phyloP scores from a whole-genome alignment of 2,888 invertebrate genomes.

The Schizaphis graminum region DNA sequence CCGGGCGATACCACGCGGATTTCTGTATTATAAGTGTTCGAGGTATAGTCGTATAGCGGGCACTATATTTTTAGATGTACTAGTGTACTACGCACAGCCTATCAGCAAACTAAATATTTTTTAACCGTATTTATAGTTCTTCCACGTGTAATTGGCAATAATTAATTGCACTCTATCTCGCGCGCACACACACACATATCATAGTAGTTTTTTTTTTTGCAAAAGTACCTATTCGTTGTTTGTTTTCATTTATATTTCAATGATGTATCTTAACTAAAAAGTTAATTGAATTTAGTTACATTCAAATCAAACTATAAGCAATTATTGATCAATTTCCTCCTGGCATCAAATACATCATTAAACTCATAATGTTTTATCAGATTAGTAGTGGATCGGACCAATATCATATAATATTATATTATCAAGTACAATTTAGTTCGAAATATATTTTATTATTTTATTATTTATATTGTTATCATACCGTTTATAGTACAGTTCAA shows the following conservation, averaged over 20 bases:
- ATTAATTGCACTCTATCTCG: background rate
- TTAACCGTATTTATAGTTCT: background rate
- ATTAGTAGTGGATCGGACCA: background rate
- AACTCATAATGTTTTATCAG: background rate
- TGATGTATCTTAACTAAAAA: background rate
- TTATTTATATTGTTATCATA: background rate
- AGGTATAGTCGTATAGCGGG: no score
- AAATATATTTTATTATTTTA: background rate
- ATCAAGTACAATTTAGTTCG: background rate
- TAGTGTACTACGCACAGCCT: background rate
- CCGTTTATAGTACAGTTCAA: background rate
- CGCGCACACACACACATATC: background rate
- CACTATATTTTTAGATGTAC: background rate
- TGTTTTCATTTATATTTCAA: background rate
- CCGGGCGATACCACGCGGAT: background rate
- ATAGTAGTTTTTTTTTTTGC: background rate
- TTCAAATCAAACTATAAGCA: background rate
- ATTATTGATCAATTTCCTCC: background rate
- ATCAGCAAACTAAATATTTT: background rate
- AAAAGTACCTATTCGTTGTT: background rate
- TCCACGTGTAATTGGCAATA: background rate
- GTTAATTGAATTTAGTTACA: background rate
- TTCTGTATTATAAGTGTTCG: background rate
- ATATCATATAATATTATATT: background rate
- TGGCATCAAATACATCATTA: background rate